Percentiles rank a stretch among this genome's conserved stretches.
These are phyloP conservation scores for Spilarctia lutea DNA, from an alignment of 2,888 invertebrate species.

Conservation along the genomic window DNA sequence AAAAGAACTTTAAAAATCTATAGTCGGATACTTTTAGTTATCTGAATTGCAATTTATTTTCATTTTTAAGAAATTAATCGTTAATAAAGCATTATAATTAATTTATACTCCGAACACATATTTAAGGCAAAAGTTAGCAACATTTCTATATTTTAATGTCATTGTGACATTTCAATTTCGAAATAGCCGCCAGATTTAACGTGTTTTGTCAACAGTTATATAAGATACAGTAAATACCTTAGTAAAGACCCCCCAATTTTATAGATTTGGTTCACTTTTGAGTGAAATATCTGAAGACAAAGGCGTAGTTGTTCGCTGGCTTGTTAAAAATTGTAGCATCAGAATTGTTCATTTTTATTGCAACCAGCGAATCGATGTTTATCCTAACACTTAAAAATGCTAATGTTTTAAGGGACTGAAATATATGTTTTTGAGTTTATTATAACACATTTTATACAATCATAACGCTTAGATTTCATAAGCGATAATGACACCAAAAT, in stretches of 20 bases:
- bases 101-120: slow-evolving; percentile 26
- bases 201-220: background rate
- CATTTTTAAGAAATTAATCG: slow-evolving; percentile 17
- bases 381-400: background rate
- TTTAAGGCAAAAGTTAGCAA: slow-evolving; percentile 52
- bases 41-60: slow-evolving; percentile 27
- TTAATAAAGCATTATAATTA: slow-evolving; percentile 22
- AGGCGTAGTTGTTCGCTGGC: background rate
- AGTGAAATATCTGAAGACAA: background rate
- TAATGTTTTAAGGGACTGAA: background rate
- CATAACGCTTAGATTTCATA: background rate
- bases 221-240: background rate
- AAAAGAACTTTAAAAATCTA: slow-evolving; percentile 18
- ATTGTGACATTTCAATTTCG: background rate
- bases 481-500: background rate
- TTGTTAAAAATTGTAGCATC: too few relatives aligned
- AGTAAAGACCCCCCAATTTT: background rate
- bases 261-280: background rate
- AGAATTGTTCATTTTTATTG: too few relatives aligned
- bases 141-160: slow-evolving; percentile 13
- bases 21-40: slow-evolving; percentile 35
- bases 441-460: background rate
- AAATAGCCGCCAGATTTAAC: slow-evolving; percentile 7
- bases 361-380: too few relatives aligned
- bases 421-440: background rate